Evolutionary conservation across 2,888 invertebrate genomes (phyloP).

Genomic region (Dynastes hyllus): DNA sequence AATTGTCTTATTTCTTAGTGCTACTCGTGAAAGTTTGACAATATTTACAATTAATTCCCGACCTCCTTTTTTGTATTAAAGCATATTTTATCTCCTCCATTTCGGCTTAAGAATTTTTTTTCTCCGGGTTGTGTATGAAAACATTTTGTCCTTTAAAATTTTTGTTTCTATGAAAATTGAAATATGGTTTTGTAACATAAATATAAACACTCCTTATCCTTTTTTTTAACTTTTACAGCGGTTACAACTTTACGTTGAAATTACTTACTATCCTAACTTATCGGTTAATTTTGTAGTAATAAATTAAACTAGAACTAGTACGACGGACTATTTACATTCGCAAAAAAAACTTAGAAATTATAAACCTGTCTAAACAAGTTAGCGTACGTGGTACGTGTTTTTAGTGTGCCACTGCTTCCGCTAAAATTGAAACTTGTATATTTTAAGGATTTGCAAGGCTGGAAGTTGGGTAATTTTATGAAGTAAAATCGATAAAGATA

Average conservation of each 20-base stretch:
- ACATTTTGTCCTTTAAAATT: constrained; percentile 19
- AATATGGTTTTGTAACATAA: constrained; percentile 18
- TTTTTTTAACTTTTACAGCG: not conserved
- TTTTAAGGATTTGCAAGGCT: constrained; percentile 33
- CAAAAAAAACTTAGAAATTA: constrained; percentile 3
- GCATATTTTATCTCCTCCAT: not conserved
- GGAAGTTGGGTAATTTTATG: constrained; percentile 40
- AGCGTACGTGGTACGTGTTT: constrained; percentile 7
- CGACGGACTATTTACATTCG: too few relatives aligned
- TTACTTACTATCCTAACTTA: not conserved
- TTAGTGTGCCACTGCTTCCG: constrained; percentile 15
- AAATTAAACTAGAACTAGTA: not conserved
- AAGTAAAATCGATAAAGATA: constrained; percentile 36
- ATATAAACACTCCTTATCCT: not conserved
- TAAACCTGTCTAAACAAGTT: constrained; percentile 35
- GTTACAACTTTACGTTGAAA: not conserved
- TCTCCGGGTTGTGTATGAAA: constrained; percentile 5
- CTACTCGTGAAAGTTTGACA: too few relatives aligned
- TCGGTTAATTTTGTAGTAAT: not conserved
- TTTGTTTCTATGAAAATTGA: constrained; percentile 21
- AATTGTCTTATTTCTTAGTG: too few relatives aligned
- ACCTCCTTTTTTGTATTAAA: not conserved
- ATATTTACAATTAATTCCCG: too few relatives aligned
- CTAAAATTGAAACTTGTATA: constrained; percentile 40
- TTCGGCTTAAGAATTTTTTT: constrained; percentile 3